phyloP scores from a whole-genome alignment of 2,113 vertebrate genomes.

The Barbus barbus region DNA sequence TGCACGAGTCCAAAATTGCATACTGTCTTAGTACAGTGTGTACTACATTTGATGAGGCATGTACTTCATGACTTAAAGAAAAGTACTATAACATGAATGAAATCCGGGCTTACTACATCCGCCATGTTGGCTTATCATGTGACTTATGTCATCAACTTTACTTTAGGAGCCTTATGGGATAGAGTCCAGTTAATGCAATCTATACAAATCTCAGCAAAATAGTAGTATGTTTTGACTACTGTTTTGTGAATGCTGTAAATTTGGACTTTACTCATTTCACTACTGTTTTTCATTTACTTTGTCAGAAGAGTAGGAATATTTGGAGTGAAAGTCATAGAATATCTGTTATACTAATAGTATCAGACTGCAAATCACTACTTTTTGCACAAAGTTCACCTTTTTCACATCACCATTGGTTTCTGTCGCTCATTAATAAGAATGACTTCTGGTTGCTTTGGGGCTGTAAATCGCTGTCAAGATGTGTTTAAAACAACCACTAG shows the following conservation, averaged over 20 bases:
- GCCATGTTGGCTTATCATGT: neutral
- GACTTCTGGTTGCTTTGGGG: neutral
- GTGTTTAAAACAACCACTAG: neutral
- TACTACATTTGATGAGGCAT: neutral
- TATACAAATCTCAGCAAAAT: too few species aligned
- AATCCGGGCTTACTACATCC: neutral
- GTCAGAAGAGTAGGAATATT: neutral
- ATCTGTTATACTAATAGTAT: neutral
- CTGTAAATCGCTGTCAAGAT: neutral
- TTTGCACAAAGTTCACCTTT: neutral
- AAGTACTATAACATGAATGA: too few species aligned
- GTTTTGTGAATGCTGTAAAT: neutral
- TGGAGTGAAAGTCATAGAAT: neutral
- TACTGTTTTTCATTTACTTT: neutral
- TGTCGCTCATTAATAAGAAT: neutral
- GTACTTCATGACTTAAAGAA: neutral
- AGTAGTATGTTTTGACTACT: neutral
- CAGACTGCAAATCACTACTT: neutral
- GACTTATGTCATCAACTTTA: neutral
- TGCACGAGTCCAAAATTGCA: neutral
- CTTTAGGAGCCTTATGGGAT: neutral
- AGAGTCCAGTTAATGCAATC: neutral
- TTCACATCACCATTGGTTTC: neutral
- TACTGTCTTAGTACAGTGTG: neutral
- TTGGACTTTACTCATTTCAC: too few species aligned